A percentile compares a stretch with the other conserved stretches of the same genome.
phyloP scores from a whole-genome alignment of 2,113 vertebrate species.

The Paedocypris sp. region DNA sequence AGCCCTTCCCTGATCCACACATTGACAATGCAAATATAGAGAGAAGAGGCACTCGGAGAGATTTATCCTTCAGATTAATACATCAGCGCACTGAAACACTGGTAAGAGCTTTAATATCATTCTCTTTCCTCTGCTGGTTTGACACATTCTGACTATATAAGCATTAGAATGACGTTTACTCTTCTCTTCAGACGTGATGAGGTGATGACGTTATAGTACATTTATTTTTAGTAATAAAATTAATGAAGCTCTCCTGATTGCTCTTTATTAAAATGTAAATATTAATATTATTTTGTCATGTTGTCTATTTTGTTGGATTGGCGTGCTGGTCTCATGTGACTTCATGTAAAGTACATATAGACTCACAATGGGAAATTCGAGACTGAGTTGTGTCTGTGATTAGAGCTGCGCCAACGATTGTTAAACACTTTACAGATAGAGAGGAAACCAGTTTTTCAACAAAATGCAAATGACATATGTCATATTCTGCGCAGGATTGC shows the following conservation, averaged over 20 bases:
- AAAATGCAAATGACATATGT: neutral
- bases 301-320: no score
- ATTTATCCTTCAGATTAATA: neutral
- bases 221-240: no score
- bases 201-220: no score
- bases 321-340: no score
- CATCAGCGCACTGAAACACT: neutral
- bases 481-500: neutral
- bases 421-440: conserved; percentile 23
- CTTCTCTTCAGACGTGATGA: no score
- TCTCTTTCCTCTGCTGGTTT: no score
- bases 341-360: no score
- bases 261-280: no score
- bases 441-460: conserved; percentile 47
- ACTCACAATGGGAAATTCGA: neutral
- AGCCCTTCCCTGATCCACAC: conserved; percentile 33
- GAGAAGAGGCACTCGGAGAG: conserved; percentile 3
- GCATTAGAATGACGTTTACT: no score
- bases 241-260: no score
- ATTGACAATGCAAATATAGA: neutral
- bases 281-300: no score
- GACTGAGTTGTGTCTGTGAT: neutral
- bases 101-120: neutral
- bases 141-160: no score
- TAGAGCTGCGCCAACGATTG: neutral